Base-by-base conservation (phyloP, 2,113 vertebrate genomes). In the Sterrhoptilus dennistouni region DNA sequence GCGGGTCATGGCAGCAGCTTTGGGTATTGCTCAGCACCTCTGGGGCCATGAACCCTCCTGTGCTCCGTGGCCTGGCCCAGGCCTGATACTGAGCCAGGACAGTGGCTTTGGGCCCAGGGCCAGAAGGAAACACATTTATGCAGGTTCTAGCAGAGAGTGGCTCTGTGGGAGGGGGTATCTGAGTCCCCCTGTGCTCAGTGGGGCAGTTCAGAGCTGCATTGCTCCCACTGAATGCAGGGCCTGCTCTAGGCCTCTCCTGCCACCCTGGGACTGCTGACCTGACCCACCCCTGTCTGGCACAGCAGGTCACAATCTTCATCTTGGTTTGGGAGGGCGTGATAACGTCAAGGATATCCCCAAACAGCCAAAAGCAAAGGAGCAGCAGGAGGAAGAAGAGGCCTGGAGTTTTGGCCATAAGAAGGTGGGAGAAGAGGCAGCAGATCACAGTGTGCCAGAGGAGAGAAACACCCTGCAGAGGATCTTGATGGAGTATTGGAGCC, bases 101-200 rank as follows among this genome's bases (percentile, higher is more conserved):
- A 22, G 24, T 12, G 42, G 13, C 29, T 50, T 52, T 42, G 23
- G 35, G 5, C 25, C 17, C 61, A 33, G 8, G 15, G 60, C 25
- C 63, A 83, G 44, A 22, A 5, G 36, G 31, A 89, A 65, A 28
- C 38, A 14, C 8, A 20, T 35, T 28, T 14, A 4, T 31, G 23
- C 3, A 22, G n/a, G 21, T 56, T 76, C 44, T 33, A 1, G 12
- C 2, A 13, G 12, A 38, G 42, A 12, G 24, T 21, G 44, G 31
- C 40, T 61, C 45, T 19, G 12, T 12, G 21, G 18, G 33, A 89
- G 20, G 12, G 20, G 4, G 19, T 71, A 13, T 68, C 20, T 24
- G 50, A 33, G n/a, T 27, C 11, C 9, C 25, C 9, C 49, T 0
- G 0, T 61, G 27, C n/a, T 69, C 44, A 15, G 29, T 5, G 42